Evolutionary conservation across 2,797 vertebrate genomes (phyloP), one percentile per base, ranked within the genome.

Genomic region (Valencia hispanica): DNA sequence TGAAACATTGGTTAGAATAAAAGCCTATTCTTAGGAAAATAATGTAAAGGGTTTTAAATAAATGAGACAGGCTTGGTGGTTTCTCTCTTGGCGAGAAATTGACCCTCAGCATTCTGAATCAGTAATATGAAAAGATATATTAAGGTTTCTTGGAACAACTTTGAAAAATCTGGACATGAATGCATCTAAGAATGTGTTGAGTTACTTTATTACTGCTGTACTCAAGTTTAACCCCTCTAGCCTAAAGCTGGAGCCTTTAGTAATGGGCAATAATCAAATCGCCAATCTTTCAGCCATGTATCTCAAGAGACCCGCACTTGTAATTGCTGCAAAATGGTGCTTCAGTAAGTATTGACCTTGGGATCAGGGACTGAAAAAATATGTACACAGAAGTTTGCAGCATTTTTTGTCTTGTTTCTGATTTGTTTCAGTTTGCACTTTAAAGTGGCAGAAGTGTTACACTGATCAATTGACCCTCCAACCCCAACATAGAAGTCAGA

Each of bases 251-350:
- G 18, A 51, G 20, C 39, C 65, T 68, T 41, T 36, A 36, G 36
- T 68, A 68, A 43, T 43, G 25, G 65, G 36, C 65, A 43, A 68
- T 68, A 68, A 65, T 68, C 65, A 27, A 68, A 68, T 68, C 27
- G 39, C 65, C 65, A 68, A 43, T 68, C 65, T 68, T 43, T 22
- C 39, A 43, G 39, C 12, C 39, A 41, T 68, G 36, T 51, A 36
- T 48, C 32, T 36, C 48, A 7, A 39, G 69, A 71, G 47, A 71
- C 32, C 14, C 36, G 18, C 47, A 50, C 20, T n/a, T 72, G 51
- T 45, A 57, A 43, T 43, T 43, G 36, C 36, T 27, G 22, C 2
- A 17, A 68, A 68, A 66, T 27, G 36, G 34, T 41, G 15, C n/a
- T 57, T n/a, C 3, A 22, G 15, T 41, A 45, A 18, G 36, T 30